Evolutionary conservation across 2,888 invertebrate genomes (phyloP).

Genomic region (Drosophila paranaensis): DNA sequence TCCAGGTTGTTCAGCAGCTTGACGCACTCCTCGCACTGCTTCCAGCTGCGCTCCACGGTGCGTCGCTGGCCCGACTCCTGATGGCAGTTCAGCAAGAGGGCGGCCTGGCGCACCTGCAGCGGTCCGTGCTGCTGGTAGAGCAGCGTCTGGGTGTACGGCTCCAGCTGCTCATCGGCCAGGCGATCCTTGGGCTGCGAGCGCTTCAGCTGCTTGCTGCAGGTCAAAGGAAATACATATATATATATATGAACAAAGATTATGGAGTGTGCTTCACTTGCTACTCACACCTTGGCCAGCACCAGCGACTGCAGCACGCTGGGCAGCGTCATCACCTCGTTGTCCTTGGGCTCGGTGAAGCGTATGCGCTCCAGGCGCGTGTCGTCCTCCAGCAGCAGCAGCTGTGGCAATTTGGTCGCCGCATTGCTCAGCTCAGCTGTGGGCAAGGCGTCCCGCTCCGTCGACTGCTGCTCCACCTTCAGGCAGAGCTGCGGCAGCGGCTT

Average conservation of each 20-base stretch:
- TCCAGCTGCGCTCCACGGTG: conserved; percentile 94
- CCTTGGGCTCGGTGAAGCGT: conserved; percentile 88
- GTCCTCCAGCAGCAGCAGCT: conserved; percentile 91
- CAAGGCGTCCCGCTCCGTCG: conserved; percentile 22
- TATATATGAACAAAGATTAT: neutral
- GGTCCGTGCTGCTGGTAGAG: conserved; percentile 88
- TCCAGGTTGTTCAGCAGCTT: conserved; percentile 85
- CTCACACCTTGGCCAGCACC: conserved; percentile 91
- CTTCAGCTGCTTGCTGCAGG: conserved; percentile 87
- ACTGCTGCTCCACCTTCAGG: conserved; percentile 87
- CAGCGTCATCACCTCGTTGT: conserved; percentile 85
- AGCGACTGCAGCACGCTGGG: conserved; percentile 92
- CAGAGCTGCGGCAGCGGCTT: conserved; percentile 93
- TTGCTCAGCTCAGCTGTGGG: conserved; percentile 83
- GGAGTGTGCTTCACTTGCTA: conserved; percentile 35
- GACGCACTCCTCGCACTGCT: conserved; percentile 93
- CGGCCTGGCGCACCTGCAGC: conserved; percentile 91
- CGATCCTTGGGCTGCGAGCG: conserved; percentile 92
- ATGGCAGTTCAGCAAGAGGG: conserved; percentile 90
- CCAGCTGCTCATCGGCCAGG: conserved; percentile 92
- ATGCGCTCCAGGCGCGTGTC: conserved; percentile 94
- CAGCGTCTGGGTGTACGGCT: conserved; percentile 90
- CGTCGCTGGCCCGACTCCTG: conserved; percentile 92
- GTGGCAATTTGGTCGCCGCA: conserved; percentile 86
- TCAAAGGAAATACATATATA: too few relatives aligned